These are phyloP conservation scores for Sphaeridia pumilis DNA, from an alignment of 2,888 invertebrate species.

Conservation along the genomic window DNA sequence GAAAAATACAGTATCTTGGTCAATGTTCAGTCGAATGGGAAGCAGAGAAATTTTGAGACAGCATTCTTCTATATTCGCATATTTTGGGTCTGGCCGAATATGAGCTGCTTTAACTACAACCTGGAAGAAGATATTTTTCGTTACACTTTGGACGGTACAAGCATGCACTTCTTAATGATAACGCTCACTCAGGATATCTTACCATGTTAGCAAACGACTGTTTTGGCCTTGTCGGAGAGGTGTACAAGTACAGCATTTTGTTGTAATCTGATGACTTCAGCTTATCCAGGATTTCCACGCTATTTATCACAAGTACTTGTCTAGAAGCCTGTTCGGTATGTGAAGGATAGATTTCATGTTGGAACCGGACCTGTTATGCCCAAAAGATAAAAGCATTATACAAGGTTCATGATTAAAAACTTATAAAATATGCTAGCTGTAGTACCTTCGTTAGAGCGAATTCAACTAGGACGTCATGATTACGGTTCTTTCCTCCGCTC, in stretches of 20 bases:
- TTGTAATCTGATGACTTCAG: constrained; percentile 79
- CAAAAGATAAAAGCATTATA: too few relatives aligned
- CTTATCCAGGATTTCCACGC: constrained; percentile 79
- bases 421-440: too few relatives aligned
- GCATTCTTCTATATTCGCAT: constrained; percentile 62
- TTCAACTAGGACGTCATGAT: constrained; percentile 71
- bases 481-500: constrained; percentile 60
- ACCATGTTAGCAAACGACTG: constrained; percentile 83
- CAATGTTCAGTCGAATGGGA: constrained; percentile 85
- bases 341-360: constrained; percentile 77
- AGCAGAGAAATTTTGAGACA: constrained; percentile 73
- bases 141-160: too few relatives aligned
- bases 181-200: too few relatives aligned
- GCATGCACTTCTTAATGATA: too few relatives aligned
- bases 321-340: constrained; percentile 63
- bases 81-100: constrained; percentile 62
- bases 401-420: too few relatives aligned
- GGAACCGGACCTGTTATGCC: constrained; percentile 47
- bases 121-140: too few relatives aligned
- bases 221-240: constrained; percentile 64
- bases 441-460: constrained; percentile 75
- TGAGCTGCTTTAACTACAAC: constrained; percentile 72
- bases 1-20: constrained; percentile 90
- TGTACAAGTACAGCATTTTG: constrained; percentile 86
- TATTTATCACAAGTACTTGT: constrained; percentile 72